These are phyloP conservation scores for Temnothorax nylanderi DNA, from an alignment of 1,140 invertebrate species.

Conservation along the genomic window DNA sequence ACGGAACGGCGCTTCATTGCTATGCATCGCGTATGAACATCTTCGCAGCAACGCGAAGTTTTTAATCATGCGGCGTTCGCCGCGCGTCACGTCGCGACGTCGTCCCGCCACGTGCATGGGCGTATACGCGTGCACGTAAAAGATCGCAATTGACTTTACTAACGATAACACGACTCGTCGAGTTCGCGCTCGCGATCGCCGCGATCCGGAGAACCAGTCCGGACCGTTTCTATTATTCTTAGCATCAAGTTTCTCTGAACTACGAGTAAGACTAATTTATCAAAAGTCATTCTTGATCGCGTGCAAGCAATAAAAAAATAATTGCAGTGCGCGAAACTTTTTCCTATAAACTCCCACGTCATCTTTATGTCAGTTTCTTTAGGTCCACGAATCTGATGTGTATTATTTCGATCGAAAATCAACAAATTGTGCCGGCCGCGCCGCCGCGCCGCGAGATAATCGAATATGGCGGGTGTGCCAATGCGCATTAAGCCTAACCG, in stretches of 20 bases:
- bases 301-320: neutral
- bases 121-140: constrained; percentile 11
- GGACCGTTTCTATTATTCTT: neutral
- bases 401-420: neutral
- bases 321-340: neutral
- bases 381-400: neutral
- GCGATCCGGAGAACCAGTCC: constrained; percentile 9
- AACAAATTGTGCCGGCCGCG: neutral
- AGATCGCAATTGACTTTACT: constrained; percentile 31
- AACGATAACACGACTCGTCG: constrained; percentile 35
- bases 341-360: neutral
- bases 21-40: constrained; percentile 50
- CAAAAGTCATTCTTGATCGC: neutral
- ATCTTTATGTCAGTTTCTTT: neutral
- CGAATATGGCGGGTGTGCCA: constrained; percentile 37
- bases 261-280: neutral
- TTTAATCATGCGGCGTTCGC: constrained; percentile 46
- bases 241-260: too few relatives aligned
- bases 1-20: constrained; percentile 39
- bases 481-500: constrained; percentile 28
- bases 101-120: constrained; percentile 35
- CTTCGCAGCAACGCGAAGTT: constrained; percentile 28
- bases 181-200: neutral
- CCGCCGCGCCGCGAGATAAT: constrained; percentile 25
- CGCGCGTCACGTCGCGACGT: neutral